Percentiles rank a stretch among this genome's conserved stretches.
Conservation (phyloP, 1,140 invertebrate genomes). For the Drosophila virilis region DNA sequence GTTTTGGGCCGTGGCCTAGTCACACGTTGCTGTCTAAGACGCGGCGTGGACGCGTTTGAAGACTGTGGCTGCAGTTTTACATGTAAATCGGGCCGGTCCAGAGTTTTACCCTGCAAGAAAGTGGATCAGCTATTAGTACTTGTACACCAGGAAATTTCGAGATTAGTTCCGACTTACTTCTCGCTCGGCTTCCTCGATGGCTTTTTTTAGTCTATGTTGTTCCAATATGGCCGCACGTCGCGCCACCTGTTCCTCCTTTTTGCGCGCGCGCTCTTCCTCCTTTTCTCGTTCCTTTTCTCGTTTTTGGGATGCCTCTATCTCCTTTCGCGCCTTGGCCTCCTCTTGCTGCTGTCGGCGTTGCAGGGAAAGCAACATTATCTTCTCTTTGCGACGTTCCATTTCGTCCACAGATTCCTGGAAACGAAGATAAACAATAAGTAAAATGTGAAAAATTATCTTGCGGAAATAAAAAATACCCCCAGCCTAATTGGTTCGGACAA, state of each 20-base stretch:
- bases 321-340: slow-evolving; percentile 92
- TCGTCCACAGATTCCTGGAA: slow-evolving; percentile 89
- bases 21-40: slow-evolving; percentile 86
- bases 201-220: slow-evolving; percentile 97
- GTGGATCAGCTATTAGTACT: not conserved
- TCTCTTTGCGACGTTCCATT: slow-evolving; percentile 95
- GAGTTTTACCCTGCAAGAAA: slow-evolving; percentile 88
- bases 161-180: slow-evolving; percentile 86
- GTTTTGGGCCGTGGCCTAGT: slow-evolving; percentile 92
- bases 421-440: not conserved
- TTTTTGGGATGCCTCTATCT: slow-evolving; percentile 92
- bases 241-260: slow-evolving; percentile 95
- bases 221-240: slow-evolving; percentile 95
- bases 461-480: not conserved
- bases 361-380: slow-evolving; percentile 93
- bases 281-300: slow-evolving; percentile 92
- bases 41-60: slow-evolving; percentile 85
- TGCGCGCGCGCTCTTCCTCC: slow-evolving; percentile 92
- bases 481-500: not conserved
- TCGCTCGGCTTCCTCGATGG: slow-evolving; percentile 95
- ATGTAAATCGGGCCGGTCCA: slow-evolving; percentile 89
- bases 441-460: not conserved
- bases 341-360: slow-evolving; percentile 95
- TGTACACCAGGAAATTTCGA: no score
- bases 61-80: slow-evolving; percentile 83